A percentile compares a stretch with the other conserved stretches of the same genome.
phyloP scores from a whole-genome alignment of 2,113 vertebrate genomes.

The Callopanchax toddi region DNA sequence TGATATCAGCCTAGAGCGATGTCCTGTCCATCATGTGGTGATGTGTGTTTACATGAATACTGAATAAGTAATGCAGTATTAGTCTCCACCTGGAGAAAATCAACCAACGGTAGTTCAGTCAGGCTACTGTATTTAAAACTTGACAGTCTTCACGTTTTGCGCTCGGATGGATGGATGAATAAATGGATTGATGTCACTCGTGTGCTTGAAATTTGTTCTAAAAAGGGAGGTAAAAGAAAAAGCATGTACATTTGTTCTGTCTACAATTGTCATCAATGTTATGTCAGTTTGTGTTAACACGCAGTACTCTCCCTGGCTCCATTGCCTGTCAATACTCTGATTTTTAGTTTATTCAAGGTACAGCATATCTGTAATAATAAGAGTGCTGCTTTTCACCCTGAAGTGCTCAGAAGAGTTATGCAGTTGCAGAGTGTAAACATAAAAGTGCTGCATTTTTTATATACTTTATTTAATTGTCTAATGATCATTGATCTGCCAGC shows the following conservation, averaged over 20 bases:
- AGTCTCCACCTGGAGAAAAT: constrained; percentile 27
- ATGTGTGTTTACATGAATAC: constrained; percentile 13
- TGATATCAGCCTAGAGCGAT: constrained; percentile 34
- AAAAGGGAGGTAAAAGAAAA: constrained; percentile 28
- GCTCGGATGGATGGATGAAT: constrained; percentile 28
- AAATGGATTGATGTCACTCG: constrained; percentile 1
- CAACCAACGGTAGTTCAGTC: constrained; percentile 23
- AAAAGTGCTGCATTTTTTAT: constrained; percentile 21
- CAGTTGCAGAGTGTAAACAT: constrained; percentile 23
- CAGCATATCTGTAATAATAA: constrained; percentile 28
- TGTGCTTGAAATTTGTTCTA: constrained; percentile 21
- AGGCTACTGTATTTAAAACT: constrained; percentile 24
- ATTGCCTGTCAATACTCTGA: constrained; percentile 12
- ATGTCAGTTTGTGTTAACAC: constrained; percentile 23
- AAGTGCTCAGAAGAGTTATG: constrained; percentile 25
- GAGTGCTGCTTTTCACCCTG: constrained; percentile 38
- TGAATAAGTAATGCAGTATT: constrained; percentile 37
- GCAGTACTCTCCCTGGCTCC: constrained; percentile 21
- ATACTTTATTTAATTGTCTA: constrained; percentile 48
- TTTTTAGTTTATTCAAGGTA: constrained; percentile 52
- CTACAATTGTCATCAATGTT: constrained; percentile 15
- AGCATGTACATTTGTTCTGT: constrained; percentile 21
- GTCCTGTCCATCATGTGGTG: constrained; percentile 22
- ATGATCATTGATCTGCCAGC: constrained; percentile 38
- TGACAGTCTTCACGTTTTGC: constrained; percentile 28